These are phyloP conservation scores for Drosophila fuyamai DNA, from an alignment of 1,140 invertebrate species.

Conservation along the genomic window DNA sequence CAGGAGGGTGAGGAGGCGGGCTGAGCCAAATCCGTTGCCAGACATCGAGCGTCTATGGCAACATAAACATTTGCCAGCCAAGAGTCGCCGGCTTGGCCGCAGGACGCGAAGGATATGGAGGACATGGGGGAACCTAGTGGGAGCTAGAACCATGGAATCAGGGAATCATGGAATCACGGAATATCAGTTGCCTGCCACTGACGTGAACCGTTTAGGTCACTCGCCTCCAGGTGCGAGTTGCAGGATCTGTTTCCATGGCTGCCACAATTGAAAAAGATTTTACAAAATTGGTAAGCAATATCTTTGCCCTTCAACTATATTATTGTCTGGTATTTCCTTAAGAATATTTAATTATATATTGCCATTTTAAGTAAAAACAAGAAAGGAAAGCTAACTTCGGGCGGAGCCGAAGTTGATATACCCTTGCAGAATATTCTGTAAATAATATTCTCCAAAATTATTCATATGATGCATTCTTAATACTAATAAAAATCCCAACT, in stretches of 20 bases:
- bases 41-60: conserved; percentile 33
- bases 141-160: neutral
- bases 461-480: too few species aligned
- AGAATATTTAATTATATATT: too few species aligned
- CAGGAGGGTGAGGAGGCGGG: neutral
- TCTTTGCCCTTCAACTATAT: neutral
- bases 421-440: too few species aligned
- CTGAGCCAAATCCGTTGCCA: conserved; percentile 29
- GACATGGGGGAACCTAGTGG: too few species aligned
- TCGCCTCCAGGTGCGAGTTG: conserved; percentile 10
- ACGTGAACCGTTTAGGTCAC: conserved; percentile 17
- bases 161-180: neutral
- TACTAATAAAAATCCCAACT: too few species aligned
- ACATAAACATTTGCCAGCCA: conserved; percentile 57
- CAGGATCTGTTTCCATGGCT: conserved; percentile 2
- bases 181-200: conserved; percentile 18
- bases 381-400: too few species aligned
- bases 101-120: neutral
- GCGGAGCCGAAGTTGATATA: too few species aligned
- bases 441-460: too few species aligned
- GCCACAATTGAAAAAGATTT: neutral
- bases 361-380: too few species aligned
- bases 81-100: conserved; percentile 9
- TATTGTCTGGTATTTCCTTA: too few species aligned
- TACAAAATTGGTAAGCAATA: too few species aligned